A percentile compares a stretch with the other conserved stretches of the same genome.
These are phyloP conservation scores for Nemurella pictetii DNA, from an alignment of 2,888 invertebrate species.

Conservation along the genomic window DNA sequence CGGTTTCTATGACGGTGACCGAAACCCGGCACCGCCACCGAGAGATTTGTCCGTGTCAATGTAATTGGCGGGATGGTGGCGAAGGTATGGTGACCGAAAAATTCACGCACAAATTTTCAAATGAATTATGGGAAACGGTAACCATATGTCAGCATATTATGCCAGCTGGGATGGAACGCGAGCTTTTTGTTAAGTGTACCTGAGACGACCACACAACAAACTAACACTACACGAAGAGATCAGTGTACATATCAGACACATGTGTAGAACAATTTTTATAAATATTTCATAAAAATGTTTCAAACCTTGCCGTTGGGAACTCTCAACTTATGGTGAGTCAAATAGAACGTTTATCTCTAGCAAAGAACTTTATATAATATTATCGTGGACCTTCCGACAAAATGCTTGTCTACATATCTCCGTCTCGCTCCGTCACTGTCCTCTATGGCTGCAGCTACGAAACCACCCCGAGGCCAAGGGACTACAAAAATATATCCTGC, in stretches of 20 bases:
- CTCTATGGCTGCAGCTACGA: background rate
- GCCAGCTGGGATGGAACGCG: no score
- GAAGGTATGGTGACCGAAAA: no score
- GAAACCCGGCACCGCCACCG: background rate
- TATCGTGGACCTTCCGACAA: background rate
- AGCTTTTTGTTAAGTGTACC: background rate
- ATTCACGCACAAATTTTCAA: no score
- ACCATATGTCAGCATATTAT: no score
- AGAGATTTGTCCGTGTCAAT: no score
- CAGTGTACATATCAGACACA: no score
- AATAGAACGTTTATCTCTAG: constrained; percentile 8
- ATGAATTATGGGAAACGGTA: no score
- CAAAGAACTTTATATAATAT: background rate
- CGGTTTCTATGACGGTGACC: background rate
- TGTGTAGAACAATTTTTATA: background rate
- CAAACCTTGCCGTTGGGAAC: constrained; percentile 17
- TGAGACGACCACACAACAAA: background rate
- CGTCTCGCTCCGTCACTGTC: background rate
- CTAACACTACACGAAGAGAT: background rate
- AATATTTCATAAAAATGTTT: constrained; percentile 12
- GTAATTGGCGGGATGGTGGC: no score
- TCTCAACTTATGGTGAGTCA: background rate
- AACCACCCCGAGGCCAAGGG: background rate
- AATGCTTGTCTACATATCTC: background rate
- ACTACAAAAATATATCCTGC: background rate